Conservation (phyloP, 2,797 vertebrate species). For the Cynopterus sphinx region DNA sequence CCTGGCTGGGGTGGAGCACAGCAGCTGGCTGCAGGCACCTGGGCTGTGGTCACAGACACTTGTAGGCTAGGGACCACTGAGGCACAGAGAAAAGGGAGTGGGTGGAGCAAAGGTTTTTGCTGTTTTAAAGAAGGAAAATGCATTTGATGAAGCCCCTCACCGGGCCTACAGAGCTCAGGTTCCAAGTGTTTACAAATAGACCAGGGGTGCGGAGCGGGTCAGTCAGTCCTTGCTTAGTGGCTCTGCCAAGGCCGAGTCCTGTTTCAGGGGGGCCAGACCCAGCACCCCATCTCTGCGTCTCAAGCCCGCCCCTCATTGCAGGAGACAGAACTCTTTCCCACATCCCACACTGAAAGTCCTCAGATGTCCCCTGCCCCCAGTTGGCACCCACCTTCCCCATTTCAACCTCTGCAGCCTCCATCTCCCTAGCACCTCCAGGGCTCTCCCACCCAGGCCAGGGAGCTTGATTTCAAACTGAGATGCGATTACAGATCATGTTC, state of each 20-base stretch:
- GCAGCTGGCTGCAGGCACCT: background rate
- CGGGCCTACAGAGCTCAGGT: background rate
- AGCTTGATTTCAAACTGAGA: conserved; percentile 52
- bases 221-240: no score
- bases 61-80: background rate
- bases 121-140: background rate
- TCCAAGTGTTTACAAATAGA: background rate
- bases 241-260: background rate
- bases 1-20: background rate
- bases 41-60: background rate
- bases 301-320: background rate
- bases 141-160: background rate
- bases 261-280: background rate
- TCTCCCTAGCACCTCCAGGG: background rate
- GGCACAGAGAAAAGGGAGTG: background rate
- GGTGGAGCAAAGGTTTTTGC: background rate
- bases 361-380: background rate
- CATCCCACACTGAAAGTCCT: background rate
- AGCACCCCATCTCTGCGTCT: background rate
- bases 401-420: no score
- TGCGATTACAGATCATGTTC: conserved; percentile 26
- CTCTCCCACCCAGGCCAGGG: background rate
- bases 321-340: background rate
- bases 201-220: background rate
- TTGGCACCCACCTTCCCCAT: background rate